Percentiles rank a stretch among this genome's conserved stretches.
Evolutionary conservation across 2,888 invertebrate species (phyloP).

Genomic region (Callyntrura sp.): DNA sequence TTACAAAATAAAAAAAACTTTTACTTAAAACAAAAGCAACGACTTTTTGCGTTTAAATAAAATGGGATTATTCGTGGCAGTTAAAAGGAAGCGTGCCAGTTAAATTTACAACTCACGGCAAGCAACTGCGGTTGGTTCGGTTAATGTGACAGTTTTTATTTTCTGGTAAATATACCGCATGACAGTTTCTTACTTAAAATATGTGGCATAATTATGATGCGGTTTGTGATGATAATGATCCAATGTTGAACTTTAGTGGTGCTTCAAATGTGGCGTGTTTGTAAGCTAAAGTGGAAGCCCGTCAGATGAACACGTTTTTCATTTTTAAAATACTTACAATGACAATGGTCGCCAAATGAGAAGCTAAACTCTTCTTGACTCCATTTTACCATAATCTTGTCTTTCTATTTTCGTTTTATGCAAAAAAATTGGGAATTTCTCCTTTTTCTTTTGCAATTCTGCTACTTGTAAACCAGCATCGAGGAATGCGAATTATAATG

Average conservation of each 20-base stretch:
- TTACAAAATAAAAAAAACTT: background rate
- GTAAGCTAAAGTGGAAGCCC: background rate
- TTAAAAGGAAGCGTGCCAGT: background rate
- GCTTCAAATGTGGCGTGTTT: background rate
- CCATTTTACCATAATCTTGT: background rate
- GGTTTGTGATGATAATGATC: background rate
- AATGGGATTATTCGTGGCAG: background rate
- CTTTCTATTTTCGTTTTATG: background rate
- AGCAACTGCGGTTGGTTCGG: background rate
- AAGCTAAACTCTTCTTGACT: background rate
- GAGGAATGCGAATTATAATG: background rate
- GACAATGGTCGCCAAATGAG: background rate
- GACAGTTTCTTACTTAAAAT: background rate
- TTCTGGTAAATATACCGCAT: slow-evolving; percentile 2
- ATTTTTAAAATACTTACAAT: background rate
- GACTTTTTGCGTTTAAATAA: background rate
- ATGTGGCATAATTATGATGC: background rate
- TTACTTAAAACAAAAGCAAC: background rate
- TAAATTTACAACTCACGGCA: slow-evolving; percentile 16
- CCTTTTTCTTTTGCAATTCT: background rate
- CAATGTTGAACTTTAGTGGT: background rate
- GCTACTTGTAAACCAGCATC: background rate
- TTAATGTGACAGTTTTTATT: slow-evolving; percentile 7
- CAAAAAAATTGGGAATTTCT: slow-evolving; percentile 23
- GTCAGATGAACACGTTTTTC: slow-evolving; percentile 10